Base-by-base conservation (phyloP, 2,113 vertebrate genomes). In the Paralichthys olivaceus region DNA sequence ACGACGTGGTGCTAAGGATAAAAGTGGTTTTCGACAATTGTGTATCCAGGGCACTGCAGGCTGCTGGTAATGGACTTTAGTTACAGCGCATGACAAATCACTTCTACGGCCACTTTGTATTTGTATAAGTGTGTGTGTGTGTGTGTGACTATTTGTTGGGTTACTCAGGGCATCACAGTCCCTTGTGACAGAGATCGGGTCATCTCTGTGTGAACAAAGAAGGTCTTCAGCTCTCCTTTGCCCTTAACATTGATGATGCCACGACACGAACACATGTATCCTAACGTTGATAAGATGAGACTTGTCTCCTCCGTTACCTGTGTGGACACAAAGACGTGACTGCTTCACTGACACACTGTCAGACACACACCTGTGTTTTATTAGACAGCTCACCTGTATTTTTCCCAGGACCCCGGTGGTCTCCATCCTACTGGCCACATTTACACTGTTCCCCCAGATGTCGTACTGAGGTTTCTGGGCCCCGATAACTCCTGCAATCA, bases 201-300 rank as follows among this genome's bases (percentile, higher is more conserved):
- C 96, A 98, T 98, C 92, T 99, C 98, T 0, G 97, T 98, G 94
- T 97, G 96, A 66, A 99, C 97, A 81, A 98, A 99, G 91, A 95
- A 99, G 6, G 97, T 99, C 93, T 96, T 98, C 88, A 99, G 79
- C 40, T 99, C 97, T 49, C 97, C 98, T 90, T 99, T 99, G 62
- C 98, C 98, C 91, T 99, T 99, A 60, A 99, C 98, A 0, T 99
- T 99, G 91, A 99, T 99, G 87, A 99, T 95, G 68, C 98, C 98
- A 17, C 98, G 95, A 73, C 98, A 99, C 0, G 96, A 96, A 84
- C 98, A 99, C 65, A 96, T 94, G 92, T 99, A 99, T 0, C 98
- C 98, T 4, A 99, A 87, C 0, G 93, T 94, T 72, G 96, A 93
- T n/a, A 99, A 90, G 82, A 96, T 84, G 0, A 92, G 85, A 84